Base-by-base conservation (phyloP, 37 sponge, comb jelly and placozoan genomes). In the Halisarca cf. caerulea region DNA sequence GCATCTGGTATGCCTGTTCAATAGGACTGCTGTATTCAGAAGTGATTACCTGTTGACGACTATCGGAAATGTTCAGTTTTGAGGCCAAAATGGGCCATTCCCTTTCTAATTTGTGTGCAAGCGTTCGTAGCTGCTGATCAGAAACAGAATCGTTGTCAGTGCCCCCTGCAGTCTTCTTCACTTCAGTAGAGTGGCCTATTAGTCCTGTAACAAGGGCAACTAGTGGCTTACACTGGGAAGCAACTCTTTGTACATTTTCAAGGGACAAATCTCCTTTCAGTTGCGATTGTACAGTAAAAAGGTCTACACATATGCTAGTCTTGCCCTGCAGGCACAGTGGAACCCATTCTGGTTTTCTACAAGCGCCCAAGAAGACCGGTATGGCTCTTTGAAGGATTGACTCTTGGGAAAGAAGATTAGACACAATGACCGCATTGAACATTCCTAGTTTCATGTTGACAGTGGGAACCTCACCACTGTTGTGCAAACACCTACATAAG, bases 21-120 rank as follows among this genome's bases (percentile, higher is more conserved):
- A 89, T 40, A 7, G 28, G 74, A 2, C 28, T 5, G 55, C 86
- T 75, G 15, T 85, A 53, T 0, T 28, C 47, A 6, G 32, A 43
- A 35, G 53, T 18, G 7, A 64, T 73, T 3, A 32, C 8, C 40
- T 51, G 15, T 20, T 38, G 38, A 0, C 84, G 86, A 2, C 61
- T 47, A 44, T 70, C 51, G 7, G 40, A 57, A 8, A 89, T 30
- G 33, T 75, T 34, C 33, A 68, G 35, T 34, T 68, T 68, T 55
- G 53, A 71, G 33, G 37, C 85, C 86, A 81, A 51, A 55, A 59
- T 21, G 3, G 15, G 68, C 89, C 62, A 89, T 20, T 84, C 89
- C 84, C 62, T 71, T 36, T 6, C 69, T 17, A 68, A 34, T 0
- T 34, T 18, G 1, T 68, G 35, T 32, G 69, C 69, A 7, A 68